Conservation (phyloP, 2,797 vertebrate species). For the Mormyrus proboscirostris region DNA sequence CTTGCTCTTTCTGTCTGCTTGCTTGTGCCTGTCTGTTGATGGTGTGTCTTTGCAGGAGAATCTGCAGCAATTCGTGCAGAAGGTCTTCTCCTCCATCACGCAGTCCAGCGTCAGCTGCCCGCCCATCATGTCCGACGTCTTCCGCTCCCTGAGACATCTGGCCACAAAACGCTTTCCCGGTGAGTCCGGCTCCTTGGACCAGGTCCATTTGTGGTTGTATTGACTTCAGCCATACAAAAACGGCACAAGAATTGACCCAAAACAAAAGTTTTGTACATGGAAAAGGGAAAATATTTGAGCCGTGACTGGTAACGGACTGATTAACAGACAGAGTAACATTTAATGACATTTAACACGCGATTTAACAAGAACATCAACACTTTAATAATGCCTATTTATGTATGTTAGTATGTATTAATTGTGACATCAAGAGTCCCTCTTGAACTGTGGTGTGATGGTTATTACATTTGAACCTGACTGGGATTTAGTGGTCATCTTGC, state of each 20-base stretch:
- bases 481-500: too few relatives aligned
- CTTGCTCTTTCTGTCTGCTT: background rate
- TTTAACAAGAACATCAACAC: background rate
- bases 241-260: background rate
- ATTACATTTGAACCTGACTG: background rate
- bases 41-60: conserved; percentile 74
- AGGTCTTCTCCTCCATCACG: conserved; percentile 88
- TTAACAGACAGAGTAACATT: background rate
- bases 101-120: conserved; percentile 91
- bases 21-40: background rate
- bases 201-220: background rate
- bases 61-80: conserved; percentile 90
- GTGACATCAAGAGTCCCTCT: background rate
- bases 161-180: conserved; percentile 88
- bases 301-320: background rate
- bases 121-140: conserved; percentile 94
- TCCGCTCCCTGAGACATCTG: conserved; percentile 85
- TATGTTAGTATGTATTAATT: background rate
- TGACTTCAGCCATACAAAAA: background rate
- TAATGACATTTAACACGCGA: background rate
- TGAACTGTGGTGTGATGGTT: background rate
- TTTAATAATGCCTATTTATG: background rate
- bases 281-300: background rate
- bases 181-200: conserved; percentile 54
- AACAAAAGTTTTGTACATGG: background rate